These are phyloP conservation scores for Coelopa pilipes DNA, from an alignment of 2,888 invertebrate species.

Conservation along the genomic window DNA sequence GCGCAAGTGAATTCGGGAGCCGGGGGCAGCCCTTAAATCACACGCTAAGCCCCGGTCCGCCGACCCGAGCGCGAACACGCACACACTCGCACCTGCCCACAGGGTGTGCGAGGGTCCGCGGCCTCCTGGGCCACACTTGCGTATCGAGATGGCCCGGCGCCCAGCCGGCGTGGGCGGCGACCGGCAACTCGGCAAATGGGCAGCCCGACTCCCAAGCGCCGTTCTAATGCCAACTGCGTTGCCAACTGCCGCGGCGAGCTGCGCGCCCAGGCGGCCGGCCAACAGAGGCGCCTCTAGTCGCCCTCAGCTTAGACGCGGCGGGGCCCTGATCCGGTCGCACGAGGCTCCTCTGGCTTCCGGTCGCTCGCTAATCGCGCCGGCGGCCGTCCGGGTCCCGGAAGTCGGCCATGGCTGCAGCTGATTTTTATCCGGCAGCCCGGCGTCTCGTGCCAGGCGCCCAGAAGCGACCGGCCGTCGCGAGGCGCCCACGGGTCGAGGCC, in stretches of 20 bases:
- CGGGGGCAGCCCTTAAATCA: not conserved
- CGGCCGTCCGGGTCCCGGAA: constrained; percentile 41
- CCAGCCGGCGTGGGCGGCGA: constrained; percentile 32
- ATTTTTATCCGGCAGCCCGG: constrained; percentile 45
- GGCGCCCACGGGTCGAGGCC: no score
- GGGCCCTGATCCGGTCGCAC: no score
- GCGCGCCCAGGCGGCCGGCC: constrained; percentile 28
- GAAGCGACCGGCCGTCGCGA: constrained; percentile 4
- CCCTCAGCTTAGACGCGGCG: no score
- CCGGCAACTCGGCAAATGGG: not conserved
- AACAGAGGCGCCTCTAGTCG: constrained; percentile 22
- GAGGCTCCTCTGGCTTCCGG: not conserved
- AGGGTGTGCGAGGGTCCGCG: not conserved
- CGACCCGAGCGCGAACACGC: not conserved
- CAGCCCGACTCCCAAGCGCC: not conserved
- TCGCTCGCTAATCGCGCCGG: constrained; percentile 20
- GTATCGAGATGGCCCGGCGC: constrained; percentile 41
- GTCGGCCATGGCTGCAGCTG: constrained; percentile 40
- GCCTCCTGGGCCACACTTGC: constrained; percentile 40
- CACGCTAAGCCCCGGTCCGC: constrained; percentile 5
- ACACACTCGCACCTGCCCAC: constrained; percentile 2
- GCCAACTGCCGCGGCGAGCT: not conserved
- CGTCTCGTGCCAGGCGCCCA: constrained; percentile 41
- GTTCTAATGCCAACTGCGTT: constrained; percentile 15
- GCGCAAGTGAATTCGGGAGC: no score